Evolutionary conservation across 2,113 vertebrate genomes (phyloP).

Genomic region (Conger conger): DNA sequence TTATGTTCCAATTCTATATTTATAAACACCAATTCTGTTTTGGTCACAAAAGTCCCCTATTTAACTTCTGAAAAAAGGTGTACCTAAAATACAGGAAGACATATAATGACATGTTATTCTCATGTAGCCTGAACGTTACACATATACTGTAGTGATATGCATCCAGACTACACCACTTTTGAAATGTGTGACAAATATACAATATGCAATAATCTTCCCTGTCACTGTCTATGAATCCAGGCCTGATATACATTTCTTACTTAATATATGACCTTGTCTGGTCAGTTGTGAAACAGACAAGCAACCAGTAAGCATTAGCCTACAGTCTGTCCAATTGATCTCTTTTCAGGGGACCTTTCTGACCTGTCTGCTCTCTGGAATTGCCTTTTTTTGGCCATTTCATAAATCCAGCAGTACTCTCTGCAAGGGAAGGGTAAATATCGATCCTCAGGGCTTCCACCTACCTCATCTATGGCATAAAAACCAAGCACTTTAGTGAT

Average conservation of each 20-base stretch:
- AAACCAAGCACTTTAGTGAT: not conserved
- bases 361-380: not conserved
- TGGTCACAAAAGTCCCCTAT: too few relatives aligned
- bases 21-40: too few relatives aligned
- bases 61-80: too few relatives aligned
- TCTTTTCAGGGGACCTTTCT: not conserved
- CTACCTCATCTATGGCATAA: not conserved
- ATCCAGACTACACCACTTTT: too few relatives aligned
- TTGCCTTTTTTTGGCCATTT: not conserved
- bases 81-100: too few relatives aligned
- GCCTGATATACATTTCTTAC: not conserved
- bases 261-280: not conserved
- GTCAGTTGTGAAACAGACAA: not conserved
- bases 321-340: not conserved
- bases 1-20: too few relatives aligned
- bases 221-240: not conserved
- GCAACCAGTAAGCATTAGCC: too few relatives aligned
- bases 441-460: not conserved
- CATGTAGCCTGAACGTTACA: too few relatives aligned
- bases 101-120: too few relatives aligned
- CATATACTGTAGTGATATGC: too few relatives aligned
- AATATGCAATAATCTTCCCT: not conserved
- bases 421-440: constrained; percentile 4
- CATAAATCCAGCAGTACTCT: not conserved
- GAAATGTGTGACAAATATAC: not conserved